Evolutionary conservation across 1,140 invertebrate species (phyloP).

Genomic region (Platorchestia sp.): DNA sequence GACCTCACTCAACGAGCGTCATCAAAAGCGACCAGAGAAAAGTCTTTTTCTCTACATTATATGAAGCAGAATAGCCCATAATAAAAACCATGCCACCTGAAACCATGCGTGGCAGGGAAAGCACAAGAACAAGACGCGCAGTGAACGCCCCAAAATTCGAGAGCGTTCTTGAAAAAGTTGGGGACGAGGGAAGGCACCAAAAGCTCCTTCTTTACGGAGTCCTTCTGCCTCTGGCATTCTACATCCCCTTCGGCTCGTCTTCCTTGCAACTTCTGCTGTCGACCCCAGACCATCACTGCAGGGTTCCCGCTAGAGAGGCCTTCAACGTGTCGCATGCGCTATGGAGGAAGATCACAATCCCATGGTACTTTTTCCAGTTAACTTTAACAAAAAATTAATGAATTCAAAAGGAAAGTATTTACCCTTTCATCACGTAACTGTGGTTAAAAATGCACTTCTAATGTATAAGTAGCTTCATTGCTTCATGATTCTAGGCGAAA

Average conservation of each 20-base stretch:
- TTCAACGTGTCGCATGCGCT: constrained; percentile 64
- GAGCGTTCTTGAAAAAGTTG: constrained; percentile 51
- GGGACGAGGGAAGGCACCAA: constrained; percentile 59
- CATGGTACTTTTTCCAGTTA: constrained; percentile 56
- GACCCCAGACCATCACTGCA: constrained; percentile 70
- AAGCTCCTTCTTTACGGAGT: constrained; percentile 57
- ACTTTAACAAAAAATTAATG: background rate
- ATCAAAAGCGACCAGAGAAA: too few species aligned
- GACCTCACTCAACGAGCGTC: too few species aligned
- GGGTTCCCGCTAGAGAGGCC: constrained; percentile 52
- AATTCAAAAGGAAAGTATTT: too few species aligned
- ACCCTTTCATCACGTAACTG: too few species aligned
- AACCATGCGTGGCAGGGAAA: background rate
- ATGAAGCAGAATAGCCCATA: too few species aligned
- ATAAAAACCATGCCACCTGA: background rate
- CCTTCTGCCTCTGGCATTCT: constrained; percentile 59
- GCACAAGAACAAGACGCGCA: background rate
- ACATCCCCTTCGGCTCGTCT: constrained; percentile 58
- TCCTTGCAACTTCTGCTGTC: constrained; percentile 71
- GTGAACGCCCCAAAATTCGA: constrained; percentile 54
- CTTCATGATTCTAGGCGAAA: too few species aligned
- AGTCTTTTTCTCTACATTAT: too few species aligned
- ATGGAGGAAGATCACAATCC: constrained; percentile 73
- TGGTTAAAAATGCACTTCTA: too few species aligned
- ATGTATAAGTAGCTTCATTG: too few species aligned